Conservation (phyloP, 23 tunicate species). For the Halocynthia roretzi region DNA sequence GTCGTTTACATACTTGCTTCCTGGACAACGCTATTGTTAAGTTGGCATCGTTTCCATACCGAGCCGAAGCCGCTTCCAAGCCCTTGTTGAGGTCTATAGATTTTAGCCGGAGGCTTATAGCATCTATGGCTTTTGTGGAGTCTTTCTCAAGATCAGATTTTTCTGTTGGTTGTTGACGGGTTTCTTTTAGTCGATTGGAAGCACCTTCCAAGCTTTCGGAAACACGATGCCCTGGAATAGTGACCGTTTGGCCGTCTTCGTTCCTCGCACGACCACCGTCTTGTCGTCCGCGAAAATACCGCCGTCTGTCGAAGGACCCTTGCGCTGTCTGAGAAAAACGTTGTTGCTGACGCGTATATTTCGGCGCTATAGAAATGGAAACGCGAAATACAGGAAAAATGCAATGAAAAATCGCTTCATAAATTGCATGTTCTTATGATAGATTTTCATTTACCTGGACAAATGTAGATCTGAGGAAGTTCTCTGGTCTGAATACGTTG, state of each 20-base stretch:
- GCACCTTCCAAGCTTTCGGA: conserved; percentile 29
- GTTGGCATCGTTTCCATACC: not conserved
- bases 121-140: not conserved
- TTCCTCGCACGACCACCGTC: conserved; percentile 27
- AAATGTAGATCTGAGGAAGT: conserved; percentile 53
- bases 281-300: conserved; percentile 36
- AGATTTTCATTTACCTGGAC: conserved; percentile 37
- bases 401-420: not conserved
- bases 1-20: not conserved
- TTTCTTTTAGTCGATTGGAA: conserved; percentile 15
- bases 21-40: conserved; percentile 34
- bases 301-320: conserved; percentile 30
- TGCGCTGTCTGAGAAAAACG: not conserved
- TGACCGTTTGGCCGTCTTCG: conserved; percentile 5
- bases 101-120: conserved; percentile 24
- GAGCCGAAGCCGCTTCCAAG: conserved; percentile 50
- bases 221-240: conserved; percentile 15
- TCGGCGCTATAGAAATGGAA: conserved; percentile 31
- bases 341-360: conserved; percentile 33
- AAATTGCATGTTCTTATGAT: not conserved
- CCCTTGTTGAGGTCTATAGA: conserved; percentile 65
- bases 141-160: conserved; percentile 4
- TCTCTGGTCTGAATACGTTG: not conserved
- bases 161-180: not conserved
- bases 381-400: not conserved